phyloP scores from a whole-genome alignment of 1,140 invertebrate species.

The Drosophila sucinea region DNA sequence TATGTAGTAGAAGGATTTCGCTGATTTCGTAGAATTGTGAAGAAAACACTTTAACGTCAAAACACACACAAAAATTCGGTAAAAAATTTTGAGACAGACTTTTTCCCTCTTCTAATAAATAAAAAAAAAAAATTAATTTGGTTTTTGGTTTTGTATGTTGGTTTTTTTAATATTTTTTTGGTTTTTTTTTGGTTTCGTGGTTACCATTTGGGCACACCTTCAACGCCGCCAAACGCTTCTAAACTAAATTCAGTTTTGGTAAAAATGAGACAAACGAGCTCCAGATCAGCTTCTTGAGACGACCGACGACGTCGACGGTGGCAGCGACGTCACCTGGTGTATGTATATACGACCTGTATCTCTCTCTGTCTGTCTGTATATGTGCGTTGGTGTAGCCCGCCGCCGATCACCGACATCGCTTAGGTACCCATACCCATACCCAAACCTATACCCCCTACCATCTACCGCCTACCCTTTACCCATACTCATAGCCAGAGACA shows the following conservation, averaged over 20 bases:
- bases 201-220: constrained; percentile 76
- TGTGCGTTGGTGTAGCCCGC: constrained; percentile 65
- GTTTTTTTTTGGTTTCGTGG: constrained; percentile 55
- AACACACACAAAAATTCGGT: constrained; percentile 4
- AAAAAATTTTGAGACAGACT: constrained; percentile 7
- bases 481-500: constrained; percentile 22
- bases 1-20: constrained; percentile 4
- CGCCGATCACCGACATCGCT: constrained; percentile 61
- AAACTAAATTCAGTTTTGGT: constrained; percentile 83
- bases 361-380: constrained; percentile 27
- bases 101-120: constrained; percentile 7
- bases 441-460: neutral
- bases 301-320: constrained; percentile 32
- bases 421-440: constrained; percentile 33
- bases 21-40: neutral
- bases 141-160: neutral
- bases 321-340: constrained; percentile 35
- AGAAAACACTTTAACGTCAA: constrained; percentile 4
- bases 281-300: constrained; percentile 81
- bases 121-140: constrained; percentile 6
- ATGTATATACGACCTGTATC: constrained; percentile 59
- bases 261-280: constrained; percentile 81
- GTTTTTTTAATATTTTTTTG: constrained; percentile 18
- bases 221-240: constrained; percentile 82
- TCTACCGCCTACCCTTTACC: constrained; percentile 50